Conservation (phyloP, 2,797 vertebrate genomes). For the Crypturellus tataupa region DNA sequence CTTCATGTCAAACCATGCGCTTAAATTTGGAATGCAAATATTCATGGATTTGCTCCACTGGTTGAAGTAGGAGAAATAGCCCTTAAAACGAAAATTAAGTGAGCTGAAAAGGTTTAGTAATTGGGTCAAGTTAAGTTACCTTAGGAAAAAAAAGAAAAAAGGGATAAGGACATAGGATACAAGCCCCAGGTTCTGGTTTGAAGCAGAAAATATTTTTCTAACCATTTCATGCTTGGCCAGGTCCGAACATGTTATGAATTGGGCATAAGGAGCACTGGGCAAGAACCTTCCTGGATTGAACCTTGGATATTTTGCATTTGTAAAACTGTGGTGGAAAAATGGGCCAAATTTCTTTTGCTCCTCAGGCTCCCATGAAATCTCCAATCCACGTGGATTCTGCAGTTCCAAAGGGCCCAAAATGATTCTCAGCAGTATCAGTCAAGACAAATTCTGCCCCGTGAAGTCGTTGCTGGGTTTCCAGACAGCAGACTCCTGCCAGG, state of each 20-base stretch:
- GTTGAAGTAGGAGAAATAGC: neutral
- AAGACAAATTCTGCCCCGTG: neutral
- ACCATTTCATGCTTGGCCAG: neutral
- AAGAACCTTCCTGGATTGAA: neutral
- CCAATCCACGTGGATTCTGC: neutral
- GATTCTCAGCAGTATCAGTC: neutral
- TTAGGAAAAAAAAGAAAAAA: neutral
- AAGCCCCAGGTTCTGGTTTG: neutral
- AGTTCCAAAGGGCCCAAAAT: neutral
- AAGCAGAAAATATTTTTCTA: neutral
- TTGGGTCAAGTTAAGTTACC: neutral
- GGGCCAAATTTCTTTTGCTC: neutral
- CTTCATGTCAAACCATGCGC: accelerated
- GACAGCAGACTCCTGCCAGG: neutral
- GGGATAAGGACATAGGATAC: neutral
- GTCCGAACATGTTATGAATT: neutral
- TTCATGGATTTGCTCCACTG: neutral
- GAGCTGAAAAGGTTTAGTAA: neutral
- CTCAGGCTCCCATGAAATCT: neutral
- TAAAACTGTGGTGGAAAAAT: neutral
- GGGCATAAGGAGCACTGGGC: neutral
- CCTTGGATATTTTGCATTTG: neutral
- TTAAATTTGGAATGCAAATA: neutral
- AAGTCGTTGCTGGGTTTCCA: neutral
- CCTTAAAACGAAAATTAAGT: neutral